A percentile compares a stretch with the other conserved stretches of the same genome.
Evolutionary conservation across 1,140 invertebrate genomes (phyloP).

Genomic region (Drosophila mojavensis): DNA sequence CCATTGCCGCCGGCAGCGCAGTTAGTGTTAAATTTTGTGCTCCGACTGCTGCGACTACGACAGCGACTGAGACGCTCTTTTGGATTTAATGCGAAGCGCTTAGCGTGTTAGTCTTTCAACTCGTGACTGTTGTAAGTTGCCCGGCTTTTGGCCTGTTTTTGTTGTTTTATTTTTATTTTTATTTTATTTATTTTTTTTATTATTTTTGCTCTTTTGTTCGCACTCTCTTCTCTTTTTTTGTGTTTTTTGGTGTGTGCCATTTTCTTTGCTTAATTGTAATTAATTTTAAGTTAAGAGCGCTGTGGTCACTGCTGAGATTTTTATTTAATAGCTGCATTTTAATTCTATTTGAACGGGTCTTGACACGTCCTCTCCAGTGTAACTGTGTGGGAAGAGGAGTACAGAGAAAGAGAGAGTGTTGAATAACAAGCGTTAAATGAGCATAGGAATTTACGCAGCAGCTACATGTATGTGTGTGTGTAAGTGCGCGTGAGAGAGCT

Average conservation of each 20-base stretch:
- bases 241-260: background rate
- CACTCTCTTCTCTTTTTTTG: background rate
- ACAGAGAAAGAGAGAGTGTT: background rate
- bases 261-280: conserved; percentile 40
- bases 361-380: background rate
- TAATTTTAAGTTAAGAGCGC: conserved; percentile 38
- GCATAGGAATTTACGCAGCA: background rate
- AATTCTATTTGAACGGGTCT: conserved; percentile 20
- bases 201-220: conserved; percentile 4
- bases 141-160: conserved; percentile 28
- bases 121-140: conserved; percentile 64
- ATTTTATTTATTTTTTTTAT: too few relatives aligned
- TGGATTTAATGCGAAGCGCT: conserved; percentile 58
- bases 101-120: conserved; percentile 61
- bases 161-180: background rate
- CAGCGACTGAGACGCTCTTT: conserved; percentile 41
- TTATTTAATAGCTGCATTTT: conserved; percentile 23
- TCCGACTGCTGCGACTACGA: conserved; percentile 16
- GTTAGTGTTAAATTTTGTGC: conserved; percentile 21
- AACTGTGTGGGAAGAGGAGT: background rate
- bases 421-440: conserved; percentile 6
- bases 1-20: conserved; percentile 40
- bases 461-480: background rate
- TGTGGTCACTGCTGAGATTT: conserved; percentile 27
- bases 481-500: background rate